Evolutionary conservation across 2,797 vertebrate genomes (phyloP).

Genomic region (Cottoperca gobio): DNA sequence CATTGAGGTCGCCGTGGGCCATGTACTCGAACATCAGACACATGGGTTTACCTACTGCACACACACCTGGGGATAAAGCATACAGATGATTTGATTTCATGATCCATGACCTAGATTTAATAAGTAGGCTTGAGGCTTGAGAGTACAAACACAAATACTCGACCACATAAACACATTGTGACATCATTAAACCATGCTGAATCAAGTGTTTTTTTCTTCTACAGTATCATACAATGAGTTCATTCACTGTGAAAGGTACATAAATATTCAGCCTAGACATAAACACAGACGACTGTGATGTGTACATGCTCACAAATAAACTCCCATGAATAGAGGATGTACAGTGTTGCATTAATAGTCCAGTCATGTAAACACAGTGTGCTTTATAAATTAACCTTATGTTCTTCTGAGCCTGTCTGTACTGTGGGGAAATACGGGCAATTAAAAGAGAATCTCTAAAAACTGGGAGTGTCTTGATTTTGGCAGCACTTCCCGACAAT

Average conservation of each 20-base stretch:
- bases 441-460: constrained; percentile 6
- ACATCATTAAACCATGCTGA: constrained; percentile 16
- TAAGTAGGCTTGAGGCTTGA: neutral
- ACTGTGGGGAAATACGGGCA: neutral
- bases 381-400: constrained; percentile 12
- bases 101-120: neutral
- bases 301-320: constrained; percentile 34
- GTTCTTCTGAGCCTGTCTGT: neutral
- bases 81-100: neutral
- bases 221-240: constrained; percentile 26
- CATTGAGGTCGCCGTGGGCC: constrained; percentile 96
- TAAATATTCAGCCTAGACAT: constrained; percentile 35
- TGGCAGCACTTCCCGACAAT: neutral
- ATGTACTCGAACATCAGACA: constrained; percentile 99
- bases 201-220: neutral
- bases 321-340: neutral
- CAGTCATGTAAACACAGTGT: constrained; percentile 28
- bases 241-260: constrained; percentile 45
- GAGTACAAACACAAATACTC: constrained; percentile 9
- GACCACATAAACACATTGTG: constrained; percentile 28
- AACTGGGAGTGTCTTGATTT: neutral
- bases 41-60: constrained; percentile 98
- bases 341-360: constrained; percentile 15
- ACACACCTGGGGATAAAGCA: constrained; percentile 88
- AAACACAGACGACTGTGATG: constrained; percentile 51